Percentiles rank a stretch among this genome's conserved stretches.
These are phyloP conservation scores for Serranus cabrilla DNA, from an alignment of 2,797 vertebrate species.

Conservation along the genomic window DNA sequence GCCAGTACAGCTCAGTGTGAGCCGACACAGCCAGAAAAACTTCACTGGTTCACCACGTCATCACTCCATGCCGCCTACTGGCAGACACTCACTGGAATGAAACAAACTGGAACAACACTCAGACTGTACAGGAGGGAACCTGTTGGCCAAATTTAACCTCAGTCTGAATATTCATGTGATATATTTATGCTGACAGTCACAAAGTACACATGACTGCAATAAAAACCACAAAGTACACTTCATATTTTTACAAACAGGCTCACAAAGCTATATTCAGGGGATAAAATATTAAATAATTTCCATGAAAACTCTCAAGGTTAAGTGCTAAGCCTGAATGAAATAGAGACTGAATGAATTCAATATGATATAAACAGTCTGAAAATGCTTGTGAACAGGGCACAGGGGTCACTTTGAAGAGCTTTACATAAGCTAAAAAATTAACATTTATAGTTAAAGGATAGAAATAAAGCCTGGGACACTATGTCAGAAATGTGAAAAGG, in stretches of 20 bases:
- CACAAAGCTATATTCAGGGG: constrained; percentile 3
- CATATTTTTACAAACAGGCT: constrained; percentile 1
- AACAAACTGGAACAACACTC: constrained; percentile 26
- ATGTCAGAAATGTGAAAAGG: too few species aligned
- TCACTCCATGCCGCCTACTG: constrained; percentile 10
- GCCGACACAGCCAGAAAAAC: neutral
- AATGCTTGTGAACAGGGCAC: neutral
- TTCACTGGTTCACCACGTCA: constrained; percentile 19
- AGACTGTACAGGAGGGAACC: constrained; percentile 22
- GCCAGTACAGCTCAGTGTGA: constrained; percentile 5
- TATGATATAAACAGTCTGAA: neutral
- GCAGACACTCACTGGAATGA: constrained; percentile 26
- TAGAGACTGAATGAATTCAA: neutral
- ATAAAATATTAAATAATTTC: neutral
- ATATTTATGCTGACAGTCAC: neutral
- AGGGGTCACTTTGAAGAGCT: neutral
- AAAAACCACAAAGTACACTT: neutral
- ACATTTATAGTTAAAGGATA: neutral
- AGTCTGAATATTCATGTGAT: constrained; percentile 10
- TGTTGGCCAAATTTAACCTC: constrained; percentile 17
- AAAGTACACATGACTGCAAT: constrained; percentile 14
- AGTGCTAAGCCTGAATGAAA: neutral
- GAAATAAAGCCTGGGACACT: too few species aligned
- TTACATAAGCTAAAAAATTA: neutral
- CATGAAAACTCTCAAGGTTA: neutral